These are phyloP conservation scores for Aldrovandia affinis DNA, from an alignment of 2,797 vertebrate species.

Conservation along the genomic window DNA sequence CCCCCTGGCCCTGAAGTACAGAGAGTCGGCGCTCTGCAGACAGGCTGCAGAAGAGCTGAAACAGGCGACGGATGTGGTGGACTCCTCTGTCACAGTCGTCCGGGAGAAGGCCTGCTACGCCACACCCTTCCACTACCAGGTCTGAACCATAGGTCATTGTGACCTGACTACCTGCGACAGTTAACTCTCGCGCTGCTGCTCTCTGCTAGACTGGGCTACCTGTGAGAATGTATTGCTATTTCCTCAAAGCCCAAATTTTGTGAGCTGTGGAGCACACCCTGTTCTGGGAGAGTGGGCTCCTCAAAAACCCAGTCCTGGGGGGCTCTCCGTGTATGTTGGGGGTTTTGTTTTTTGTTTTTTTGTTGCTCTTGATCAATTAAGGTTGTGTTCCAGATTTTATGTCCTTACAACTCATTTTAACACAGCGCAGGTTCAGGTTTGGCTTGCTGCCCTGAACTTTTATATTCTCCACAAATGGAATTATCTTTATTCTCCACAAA, in stretches of 20 bases:
- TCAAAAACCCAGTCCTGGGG: no score
- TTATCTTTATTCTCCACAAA: neutral
- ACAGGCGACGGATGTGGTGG: slow-evolving; percentile 34
- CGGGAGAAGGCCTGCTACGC: slow-evolving; percentile 50
- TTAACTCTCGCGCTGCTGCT: no score
- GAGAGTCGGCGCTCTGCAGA: slow-evolving; percentile 59
- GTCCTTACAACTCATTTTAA: slow-evolving; percentile 5
- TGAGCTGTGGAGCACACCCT: neutral
- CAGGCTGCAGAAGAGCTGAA: slow-evolving; percentile 61
- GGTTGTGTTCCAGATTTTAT: neutral
- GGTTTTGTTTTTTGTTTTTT: neutral
- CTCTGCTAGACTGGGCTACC: neutral
- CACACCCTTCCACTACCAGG: slow-evolving; percentile 78
- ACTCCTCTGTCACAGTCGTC: slow-evolving; percentile 5
- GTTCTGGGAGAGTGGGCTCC: neutral
- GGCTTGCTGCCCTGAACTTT: neutral
- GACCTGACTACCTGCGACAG: neutral
- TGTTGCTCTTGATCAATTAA: neutral
- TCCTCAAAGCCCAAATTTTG: neutral
- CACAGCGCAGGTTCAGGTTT: neutral
- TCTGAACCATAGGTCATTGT: slow-evolving; percentile 34
- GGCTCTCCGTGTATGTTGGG: no score
- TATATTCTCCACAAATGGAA: neutral
- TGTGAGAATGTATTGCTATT: neutral
- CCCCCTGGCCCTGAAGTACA: slow-evolving; percentile 57